Evolutionary conservation across 2,113 vertebrate genomes (phyloP).

Genomic region (Heterochromis multidens): DNA sequence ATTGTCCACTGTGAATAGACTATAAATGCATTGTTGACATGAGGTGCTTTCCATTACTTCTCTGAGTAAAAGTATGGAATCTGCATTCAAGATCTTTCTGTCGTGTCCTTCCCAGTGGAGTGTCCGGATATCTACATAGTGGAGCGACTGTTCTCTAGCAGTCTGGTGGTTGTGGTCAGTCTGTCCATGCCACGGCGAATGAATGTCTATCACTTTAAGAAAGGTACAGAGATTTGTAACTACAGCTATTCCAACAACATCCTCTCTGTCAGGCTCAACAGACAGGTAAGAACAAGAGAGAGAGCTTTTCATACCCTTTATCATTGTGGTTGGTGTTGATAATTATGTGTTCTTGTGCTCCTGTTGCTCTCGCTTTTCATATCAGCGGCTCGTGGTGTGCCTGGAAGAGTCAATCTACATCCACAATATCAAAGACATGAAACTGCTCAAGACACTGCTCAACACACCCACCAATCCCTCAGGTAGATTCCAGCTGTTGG

Average conservation of each 20-base stretch:
- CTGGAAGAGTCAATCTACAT: conserved; percentile 91
- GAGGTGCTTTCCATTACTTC: not conserved
- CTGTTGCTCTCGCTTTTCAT: not conserved
- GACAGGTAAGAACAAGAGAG: conserved; percentile 77
- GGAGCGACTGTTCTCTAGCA: conserved; percentile 95
- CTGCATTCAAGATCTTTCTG: not conserved
- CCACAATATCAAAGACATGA: conserved; percentile 97
- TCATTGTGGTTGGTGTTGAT: not conserved
- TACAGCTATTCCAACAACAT: conserved; percentile 95
- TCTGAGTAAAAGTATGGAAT: not conserved
- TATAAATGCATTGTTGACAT: not conserved
- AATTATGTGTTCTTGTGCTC: not conserved
- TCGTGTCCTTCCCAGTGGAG: conserved; percentile 75
- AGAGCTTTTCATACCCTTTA: not conserved
- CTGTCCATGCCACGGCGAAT: conserved; percentile 86
- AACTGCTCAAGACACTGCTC: conserved; percentile 90
- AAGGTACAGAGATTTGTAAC: conserved; percentile 95
- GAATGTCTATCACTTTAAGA: conserved; percentile 97
- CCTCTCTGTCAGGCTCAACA: conserved; percentile 88
- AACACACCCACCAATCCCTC: conserved; percentile 85
- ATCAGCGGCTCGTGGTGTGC: conserved; percentile 87
- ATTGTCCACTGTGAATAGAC: not conserved
- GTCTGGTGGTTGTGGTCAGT: conserved; percentile 93
- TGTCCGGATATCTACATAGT: conserved; percentile 90
- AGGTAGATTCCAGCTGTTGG: conserved; percentile 67